Conservation (phyloP, 2,113 vertebrate species). For the Saccopteryx bilineata region DNA sequence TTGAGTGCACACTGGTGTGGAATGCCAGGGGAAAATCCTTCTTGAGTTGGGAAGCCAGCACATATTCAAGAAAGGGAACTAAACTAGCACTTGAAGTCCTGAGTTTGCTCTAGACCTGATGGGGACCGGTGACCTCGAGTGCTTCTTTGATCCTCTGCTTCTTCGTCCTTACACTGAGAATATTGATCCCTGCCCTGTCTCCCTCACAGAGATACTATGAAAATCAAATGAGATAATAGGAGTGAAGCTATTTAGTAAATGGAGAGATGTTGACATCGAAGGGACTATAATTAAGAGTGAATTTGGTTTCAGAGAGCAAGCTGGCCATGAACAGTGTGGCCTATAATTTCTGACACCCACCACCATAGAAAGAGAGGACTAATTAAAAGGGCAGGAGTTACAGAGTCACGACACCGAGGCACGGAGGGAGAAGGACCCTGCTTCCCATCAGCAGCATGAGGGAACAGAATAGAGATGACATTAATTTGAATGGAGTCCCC, state of each 20-base stretch:
- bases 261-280: conserved; percentile 13
- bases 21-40: background rate
- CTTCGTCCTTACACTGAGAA: background rate
- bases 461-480: background rate
- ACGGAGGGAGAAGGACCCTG: background rate
- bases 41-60: background rate
- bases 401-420: background rate
- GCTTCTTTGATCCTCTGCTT: background rate
- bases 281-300: conserved; percentile 52
- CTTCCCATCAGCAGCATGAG: background rate
- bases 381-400: conserved; percentile 63
- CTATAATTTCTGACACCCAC: conserved; percentile 54
- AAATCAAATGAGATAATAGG: background rate
- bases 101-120: background rate
- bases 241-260: background rate
- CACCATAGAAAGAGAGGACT: conserved; percentile 25
- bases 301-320: conserved; percentile 21
- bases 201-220: background rate
- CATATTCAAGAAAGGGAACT: background rate
- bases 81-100: background rate
- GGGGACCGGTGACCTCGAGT: background rate
- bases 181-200: background rate
- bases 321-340: background rate
- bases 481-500: conserved; percentile 9
- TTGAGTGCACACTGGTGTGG: background rate